phyloP scores from a whole-genome alignment of 1,140 invertebrate genomes.

The Rhagoletis zephyria region DNA sequence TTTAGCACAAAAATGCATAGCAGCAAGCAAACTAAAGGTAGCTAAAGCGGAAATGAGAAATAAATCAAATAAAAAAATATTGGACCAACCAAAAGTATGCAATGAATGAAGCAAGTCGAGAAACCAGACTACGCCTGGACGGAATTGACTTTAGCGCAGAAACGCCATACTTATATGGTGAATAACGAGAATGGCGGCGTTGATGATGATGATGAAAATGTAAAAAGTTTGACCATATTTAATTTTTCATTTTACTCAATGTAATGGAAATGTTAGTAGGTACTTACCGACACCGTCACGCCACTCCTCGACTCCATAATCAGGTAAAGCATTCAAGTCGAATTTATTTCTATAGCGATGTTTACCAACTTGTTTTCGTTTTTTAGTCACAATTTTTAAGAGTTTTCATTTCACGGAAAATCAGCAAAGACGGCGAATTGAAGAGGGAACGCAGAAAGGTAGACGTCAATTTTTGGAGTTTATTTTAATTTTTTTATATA shows the following conservation, averaged over 20 bases:
- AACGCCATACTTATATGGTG: neutral
- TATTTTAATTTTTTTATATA: constrained; percentile 11
- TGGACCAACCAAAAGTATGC: constrained; percentile 20
- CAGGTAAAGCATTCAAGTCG: constrained; percentile 71
- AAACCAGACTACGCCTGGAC: neutral
- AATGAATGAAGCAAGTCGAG: neutral
- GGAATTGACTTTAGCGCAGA: neutral
- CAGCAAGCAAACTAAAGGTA: neutral
- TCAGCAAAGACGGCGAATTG: neutral
- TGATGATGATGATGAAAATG: neutral
- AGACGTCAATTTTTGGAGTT: constrained; percentile 29
- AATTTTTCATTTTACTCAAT: constrained; percentile 37
- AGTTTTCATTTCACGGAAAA: constrained; percentile 25
- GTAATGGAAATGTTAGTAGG: constrained; percentile 49
- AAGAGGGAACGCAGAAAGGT: neutral
- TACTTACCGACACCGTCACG: constrained; percentile 73
- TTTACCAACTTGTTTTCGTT: constrained; percentile 68
- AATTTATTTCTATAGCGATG: constrained; percentile 73
- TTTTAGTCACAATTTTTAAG: constrained; percentile 17
- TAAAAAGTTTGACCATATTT: neutral
- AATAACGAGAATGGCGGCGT: neutral
- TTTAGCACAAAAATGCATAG: constrained; percentile 2
- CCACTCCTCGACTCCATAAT: constrained; percentile 73
- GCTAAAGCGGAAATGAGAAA: neutral
- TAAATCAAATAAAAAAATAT: neutral